A percentile compares a stretch with the other conserved stretches of the same genome.
These are phyloP conservation scores for Teleogryllus occipitalis DNA, from an alignment of 1,140 invertebrate genomes.

Conservation along the genomic window DNA sequence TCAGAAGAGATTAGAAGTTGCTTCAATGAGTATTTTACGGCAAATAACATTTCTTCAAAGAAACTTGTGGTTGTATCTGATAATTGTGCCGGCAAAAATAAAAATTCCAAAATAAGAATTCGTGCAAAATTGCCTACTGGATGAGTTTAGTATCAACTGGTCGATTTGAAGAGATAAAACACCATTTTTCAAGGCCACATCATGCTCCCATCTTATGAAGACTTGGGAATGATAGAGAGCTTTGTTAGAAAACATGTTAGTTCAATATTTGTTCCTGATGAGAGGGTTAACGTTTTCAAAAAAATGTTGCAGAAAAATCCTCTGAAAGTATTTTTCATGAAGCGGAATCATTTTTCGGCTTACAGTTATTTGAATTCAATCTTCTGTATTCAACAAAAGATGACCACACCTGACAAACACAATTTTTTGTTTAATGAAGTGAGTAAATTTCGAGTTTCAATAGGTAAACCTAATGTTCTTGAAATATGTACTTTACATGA, in stretches of 20 bases:
- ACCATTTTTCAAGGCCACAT: background rate
- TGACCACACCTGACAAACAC: too few species aligned
- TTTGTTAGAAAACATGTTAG: background rate
- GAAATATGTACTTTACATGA: too few species aligned
- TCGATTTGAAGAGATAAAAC: background rate
- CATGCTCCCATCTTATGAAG: background rate
- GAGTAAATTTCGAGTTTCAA: too few species aligned
- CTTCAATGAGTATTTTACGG: background rate
- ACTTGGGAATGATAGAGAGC: slow-evolving; percentile 1
- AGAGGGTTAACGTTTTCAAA: background rate
- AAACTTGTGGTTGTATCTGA: background rate
- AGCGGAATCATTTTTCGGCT: background rate
- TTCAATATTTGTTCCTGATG: background rate
- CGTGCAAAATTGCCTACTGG: background rate
- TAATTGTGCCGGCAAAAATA: background rate
- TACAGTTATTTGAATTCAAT: too few species aligned
- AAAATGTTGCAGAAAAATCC: background rate
- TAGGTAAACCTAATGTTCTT: too few species aligned
- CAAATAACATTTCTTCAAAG: background rate
- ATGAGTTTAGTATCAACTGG: background rate
- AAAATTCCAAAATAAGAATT: slow-evolving; percentile 6
- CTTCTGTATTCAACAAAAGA: too few species aligned
- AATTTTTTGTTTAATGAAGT: too few species aligned
- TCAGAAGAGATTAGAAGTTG: background rate
- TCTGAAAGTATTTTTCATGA: background rate